Evolutionary conservation across 1,140 invertebrate species (phyloP).

Genomic region (Zophobas morio): DNA sequence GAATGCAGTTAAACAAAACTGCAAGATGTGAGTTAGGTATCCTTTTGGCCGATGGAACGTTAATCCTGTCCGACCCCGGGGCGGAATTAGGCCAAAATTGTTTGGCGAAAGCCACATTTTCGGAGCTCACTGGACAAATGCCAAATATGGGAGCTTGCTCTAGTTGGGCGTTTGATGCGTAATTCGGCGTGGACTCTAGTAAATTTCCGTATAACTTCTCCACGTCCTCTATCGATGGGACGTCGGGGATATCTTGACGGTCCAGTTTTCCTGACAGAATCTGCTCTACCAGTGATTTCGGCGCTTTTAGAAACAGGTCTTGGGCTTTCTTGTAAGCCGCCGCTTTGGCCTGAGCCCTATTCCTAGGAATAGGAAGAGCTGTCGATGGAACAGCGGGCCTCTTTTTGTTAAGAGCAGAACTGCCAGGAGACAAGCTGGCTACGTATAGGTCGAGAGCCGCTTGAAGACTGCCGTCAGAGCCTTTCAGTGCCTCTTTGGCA

Average conservation of each 20-base stretch:
- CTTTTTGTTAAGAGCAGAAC: too few relatives aligned
- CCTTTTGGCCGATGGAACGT: conserved; percentile 9
- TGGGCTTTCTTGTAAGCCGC: not conserved
- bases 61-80: conserved; percentile 51
- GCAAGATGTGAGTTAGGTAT: conserved; percentile 1
- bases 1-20: conserved; percentile 43
- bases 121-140: conserved; percentile 7
- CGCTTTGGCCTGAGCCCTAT: not conserved
- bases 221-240: not conserved
- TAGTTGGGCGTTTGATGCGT: not conserved
- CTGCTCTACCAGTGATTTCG: not conserved
- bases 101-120: conserved; percentile 28
- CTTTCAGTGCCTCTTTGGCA: too few relatives aligned
- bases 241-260: not conserved
- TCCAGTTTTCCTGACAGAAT: not conserved
- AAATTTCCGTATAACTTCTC: not conserved
- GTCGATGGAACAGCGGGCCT: too few relatives aligned
- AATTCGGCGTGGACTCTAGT: not conserved
- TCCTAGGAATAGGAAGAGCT: too few relatives aligned
- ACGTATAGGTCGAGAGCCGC: too few relatives aligned
- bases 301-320: conserved; percentile 7
- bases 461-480: too few relatives aligned
- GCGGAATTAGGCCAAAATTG: conserved; percentile 24
- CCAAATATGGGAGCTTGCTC: not conserved
- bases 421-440: too few relatives aligned